phyloP scores from a whole-genome alignment of 1,140 invertebrate genomes.

The Drosophila varians region DNA sequence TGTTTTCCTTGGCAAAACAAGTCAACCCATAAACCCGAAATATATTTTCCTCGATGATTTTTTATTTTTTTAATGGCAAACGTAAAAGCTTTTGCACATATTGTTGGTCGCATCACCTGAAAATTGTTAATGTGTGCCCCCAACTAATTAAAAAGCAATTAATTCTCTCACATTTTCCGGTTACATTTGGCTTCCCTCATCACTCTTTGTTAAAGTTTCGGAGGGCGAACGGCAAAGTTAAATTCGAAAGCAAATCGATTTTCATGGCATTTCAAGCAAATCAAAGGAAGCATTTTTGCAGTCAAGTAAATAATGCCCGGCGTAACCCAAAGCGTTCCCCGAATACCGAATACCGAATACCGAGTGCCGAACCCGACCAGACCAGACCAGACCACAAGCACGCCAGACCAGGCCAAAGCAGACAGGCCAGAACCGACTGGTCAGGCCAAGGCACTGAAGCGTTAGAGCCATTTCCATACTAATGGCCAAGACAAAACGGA shows the following conservation, averaged over 20 bases:
- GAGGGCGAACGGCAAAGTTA: conserved; percentile 38
- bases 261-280: conserved; percentile 55
- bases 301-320: conserved; percentile 31
- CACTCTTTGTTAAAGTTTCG: conserved; percentile 18
- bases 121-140: conserved; percentile 3
- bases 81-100: conserved; percentile 9
- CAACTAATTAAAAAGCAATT: conserved; percentile 72
- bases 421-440: conserved; percentile 8
- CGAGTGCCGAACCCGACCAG: conserved; percentile 32
- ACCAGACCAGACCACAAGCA: conserved; percentile 8
- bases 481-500: conserved; percentile 38
- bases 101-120: conserved; percentile 19
- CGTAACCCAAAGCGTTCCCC: conserved; percentile 36
- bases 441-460: conserved; percentile 21
- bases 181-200: conserved; percentile 33
- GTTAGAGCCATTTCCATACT: conserved; percentile 57
- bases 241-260: conserved; percentile 67
- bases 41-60: background rate
- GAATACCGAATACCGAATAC: conserved; percentile 3
- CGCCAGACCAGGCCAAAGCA: conserved; percentile 10
- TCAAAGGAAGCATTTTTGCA: conserved; percentile 51
- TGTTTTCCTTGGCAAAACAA: background rate
- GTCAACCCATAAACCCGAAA: background rate
- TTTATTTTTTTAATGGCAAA: background rate
- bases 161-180: conserved; percentile 39